These are phyloP conservation scores for Kryptopterus vitreolus DNA, from an alignment of 2,797 vertebrate species.

Conservation along the genomic window DNA sequence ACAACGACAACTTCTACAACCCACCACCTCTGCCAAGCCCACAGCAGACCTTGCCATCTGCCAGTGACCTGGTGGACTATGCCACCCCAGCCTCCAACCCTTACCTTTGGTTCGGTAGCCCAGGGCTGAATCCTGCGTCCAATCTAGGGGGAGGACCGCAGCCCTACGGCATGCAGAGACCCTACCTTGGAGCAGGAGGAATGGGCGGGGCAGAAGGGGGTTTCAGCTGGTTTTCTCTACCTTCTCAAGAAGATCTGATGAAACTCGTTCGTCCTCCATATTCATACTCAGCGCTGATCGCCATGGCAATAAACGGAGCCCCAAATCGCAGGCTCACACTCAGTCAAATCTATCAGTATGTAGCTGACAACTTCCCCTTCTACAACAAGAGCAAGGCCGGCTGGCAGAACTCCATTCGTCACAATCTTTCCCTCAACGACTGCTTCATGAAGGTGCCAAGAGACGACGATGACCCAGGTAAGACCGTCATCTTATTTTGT, in stretches of 20 bases:
- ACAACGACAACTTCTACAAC: slow-evolving; percentile 84
- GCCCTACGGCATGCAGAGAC: slow-evolving; percentile 76
- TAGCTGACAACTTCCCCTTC: slow-evolving; percentile 91
- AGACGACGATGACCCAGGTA: slow-evolving; percentile 85
- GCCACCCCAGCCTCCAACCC: slow-evolving; percentile 69
- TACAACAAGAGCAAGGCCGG: slow-evolving; percentile 90
- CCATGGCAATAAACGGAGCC: slow-evolving; percentile 91
- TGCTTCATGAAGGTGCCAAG: slow-evolving; percentile 91
- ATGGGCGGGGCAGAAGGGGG: slow-evolving; percentile 64
- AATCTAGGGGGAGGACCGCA: slow-evolving; percentile 72
- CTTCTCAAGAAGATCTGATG: slow-evolving; percentile 83
- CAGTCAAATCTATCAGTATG: slow-evolving; percentile 93
- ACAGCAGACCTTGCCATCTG: slow-evolving; percentile 62
- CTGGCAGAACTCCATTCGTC: slow-evolving; percentile 95
- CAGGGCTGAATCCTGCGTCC: slow-evolving; percentile 67
- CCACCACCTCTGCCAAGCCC: slow-evolving; percentile 77
- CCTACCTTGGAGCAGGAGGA: slow-evolving; percentile 64
- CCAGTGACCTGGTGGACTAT: slow-evolving; percentile 78
- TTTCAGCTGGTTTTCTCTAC: slow-evolving; percentile 83
- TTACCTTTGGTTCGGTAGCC: slow-evolving; percentile 78
- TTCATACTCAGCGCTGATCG: slow-evolving; percentile 94
- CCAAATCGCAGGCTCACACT: slow-evolving; percentile 86
- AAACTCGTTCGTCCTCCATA: slow-evolving; percentile 88
- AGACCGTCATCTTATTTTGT: slow-evolving; percentile 41
- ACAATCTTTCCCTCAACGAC: slow-evolving; percentile 92